A percentile compares a stretch with the other conserved stretches of the same genome.
These are phyloP conservation scores for Daktulosphaira vitifoliae DNA, from an alignment of 1,140 invertebrate genomes.

Conservation along the genomic window DNA sequence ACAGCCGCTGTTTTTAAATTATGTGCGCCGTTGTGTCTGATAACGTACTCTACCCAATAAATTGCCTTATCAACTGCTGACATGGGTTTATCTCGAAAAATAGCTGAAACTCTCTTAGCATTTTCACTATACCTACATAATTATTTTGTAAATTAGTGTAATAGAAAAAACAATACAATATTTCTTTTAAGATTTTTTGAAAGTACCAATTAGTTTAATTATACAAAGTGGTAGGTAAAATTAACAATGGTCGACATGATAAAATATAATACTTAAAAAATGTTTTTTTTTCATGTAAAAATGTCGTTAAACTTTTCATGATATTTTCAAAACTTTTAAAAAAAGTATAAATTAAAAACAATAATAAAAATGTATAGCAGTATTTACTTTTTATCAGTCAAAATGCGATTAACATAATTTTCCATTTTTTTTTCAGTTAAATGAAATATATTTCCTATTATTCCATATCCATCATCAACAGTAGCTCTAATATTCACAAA, in stretches of 20 bases:
- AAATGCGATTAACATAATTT: neutral
- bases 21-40: constrained; percentile 47
- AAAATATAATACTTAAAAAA: too few species aligned
- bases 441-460: neutral
- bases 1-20: constrained; percentile 37
- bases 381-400: constrained; percentile 10
- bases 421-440: constrained; percentile 3
- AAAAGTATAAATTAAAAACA: too few species aligned
- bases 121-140: neutral
- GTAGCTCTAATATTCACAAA: constrained; percentile 27
- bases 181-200: too few species aligned
- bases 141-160: too few species aligned
- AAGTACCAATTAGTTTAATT: too few species aligned
- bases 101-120: neutral
- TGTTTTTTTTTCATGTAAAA: too few species aligned
- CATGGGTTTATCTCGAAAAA: constrained; percentile 45
- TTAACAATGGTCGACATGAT: too few species aligned
- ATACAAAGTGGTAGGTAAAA: too few species aligned
- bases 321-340: too few species aligned
- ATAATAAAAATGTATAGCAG: too few species aligned
- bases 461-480: neutral
- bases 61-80: constrained; percentile 48
- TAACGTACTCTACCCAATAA: constrained; percentile 53
- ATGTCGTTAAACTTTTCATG: too few species aligned
- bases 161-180: too few species aligned